Percentiles rank a stretch among this genome's conserved stretches.
phyloP scores from a whole-genome alignment of 2,113 vertebrate genomes.

The Chaetorhynchus papuensis region DNA sequence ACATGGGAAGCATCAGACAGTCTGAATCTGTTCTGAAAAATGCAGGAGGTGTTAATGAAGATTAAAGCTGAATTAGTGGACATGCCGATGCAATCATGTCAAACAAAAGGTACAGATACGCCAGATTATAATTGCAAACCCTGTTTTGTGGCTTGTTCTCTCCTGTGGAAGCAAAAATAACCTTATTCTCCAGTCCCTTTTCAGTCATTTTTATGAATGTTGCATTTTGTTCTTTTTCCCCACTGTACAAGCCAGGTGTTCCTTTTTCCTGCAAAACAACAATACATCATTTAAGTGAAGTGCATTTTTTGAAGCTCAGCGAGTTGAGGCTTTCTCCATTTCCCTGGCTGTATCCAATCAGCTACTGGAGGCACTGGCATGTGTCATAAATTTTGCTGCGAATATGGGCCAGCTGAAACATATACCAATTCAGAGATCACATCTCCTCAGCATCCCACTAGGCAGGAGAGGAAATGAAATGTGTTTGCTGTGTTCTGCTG shows the following conservation, averaged over 20 bases:
- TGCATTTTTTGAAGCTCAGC: conserved; percentile 33
- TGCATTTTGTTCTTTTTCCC: conserved; percentile 27
- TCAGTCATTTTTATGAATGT: conserved; percentile 46
- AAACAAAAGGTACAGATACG: background rate
- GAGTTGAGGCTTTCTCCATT: conserved; percentile 21
- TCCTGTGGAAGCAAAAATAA: conserved; percentile 2
- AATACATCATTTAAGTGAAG: conserved; percentile 40
- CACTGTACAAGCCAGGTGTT: conserved; percentile 14
- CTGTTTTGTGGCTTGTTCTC: background rate
- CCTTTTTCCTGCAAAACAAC: conserved; percentile 36
- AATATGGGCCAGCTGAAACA: conserved; percentile 26
- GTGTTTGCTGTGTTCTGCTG: background rate
- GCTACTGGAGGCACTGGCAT: background rate
- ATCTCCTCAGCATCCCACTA: conserved; percentile 19
- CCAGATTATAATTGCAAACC: background rate
- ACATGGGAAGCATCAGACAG: background rate
- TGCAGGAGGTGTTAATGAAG: background rate
- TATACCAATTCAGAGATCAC: conserved; percentile 24
- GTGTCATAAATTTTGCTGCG: conserved; percentile 44
- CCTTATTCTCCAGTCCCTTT: background rate
- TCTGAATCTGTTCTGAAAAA: background rate
- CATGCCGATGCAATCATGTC: background rate
- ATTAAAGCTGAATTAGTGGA: conserved; percentile 1
- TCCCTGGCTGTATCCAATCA: background rate
- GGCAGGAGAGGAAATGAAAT: conserved; percentile 44